Evolutionary conservation across 64 coral and sea anemone genomes (phyloP), one percentile per base, ranked within the genome.

Genomic region (Montipora cactus): DNA sequence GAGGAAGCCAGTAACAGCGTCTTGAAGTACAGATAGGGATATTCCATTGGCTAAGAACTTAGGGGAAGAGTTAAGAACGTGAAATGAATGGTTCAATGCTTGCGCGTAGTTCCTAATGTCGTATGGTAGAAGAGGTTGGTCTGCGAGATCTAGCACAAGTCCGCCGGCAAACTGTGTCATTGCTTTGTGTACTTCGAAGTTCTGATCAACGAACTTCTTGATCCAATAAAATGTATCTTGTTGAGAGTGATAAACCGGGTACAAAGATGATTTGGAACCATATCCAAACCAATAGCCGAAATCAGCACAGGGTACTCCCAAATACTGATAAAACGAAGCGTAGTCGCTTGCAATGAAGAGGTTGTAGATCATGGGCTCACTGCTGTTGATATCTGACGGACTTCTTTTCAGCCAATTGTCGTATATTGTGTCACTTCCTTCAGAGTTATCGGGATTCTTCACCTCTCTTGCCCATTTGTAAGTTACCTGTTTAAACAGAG

Each of bases 221-320:
- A 98, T 49, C 88, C 92, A 98, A 22, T 92, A 83, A 67, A 95
- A 98, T 5, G 87, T 98, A 19, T 98, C 97, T 11, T 95, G 88
- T 50, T 94, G 91, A 5, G 97, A 94, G 23, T 98, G 97, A 95
- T 98, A 98, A n/a, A 96, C 82, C 14, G 97, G 97, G 64, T 98
- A 98, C 5, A 86, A 71, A n/a, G 87, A 81, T 8, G 57, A 37
- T 59, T 13, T 67, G 15, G 67, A 68, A 70, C 62, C 75, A 67
- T 93, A 75, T 5, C 92, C 92, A 74, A 93, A 93, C 47, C 85
- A 88, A 49, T 93, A 93, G 4, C 83, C 74, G 55, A 79, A 93
- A 51, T 93, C 92, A 14, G 83, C 92, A 52, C 67, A 87, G 61
- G 92, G 75, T 10, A 93, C 58, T n/a, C 92, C 92, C 7, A 93